Evolutionary conservation across 2,888 invertebrate genomes (phyloP), one percentile per base, ranked within the genome.

Genomic region (Micoletzkya japonica): DNA sequence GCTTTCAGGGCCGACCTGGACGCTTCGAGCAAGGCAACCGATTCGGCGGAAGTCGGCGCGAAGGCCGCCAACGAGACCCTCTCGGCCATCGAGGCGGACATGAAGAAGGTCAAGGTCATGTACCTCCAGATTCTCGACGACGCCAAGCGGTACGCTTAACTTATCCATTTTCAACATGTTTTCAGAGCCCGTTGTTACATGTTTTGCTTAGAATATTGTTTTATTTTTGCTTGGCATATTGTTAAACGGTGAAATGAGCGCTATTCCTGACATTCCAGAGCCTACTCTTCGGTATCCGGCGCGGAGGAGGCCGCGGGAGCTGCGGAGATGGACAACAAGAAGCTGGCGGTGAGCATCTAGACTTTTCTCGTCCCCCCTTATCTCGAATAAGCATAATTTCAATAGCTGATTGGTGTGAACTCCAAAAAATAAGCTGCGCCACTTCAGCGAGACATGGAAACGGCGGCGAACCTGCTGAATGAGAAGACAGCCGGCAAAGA

Each of bases 21-120:
- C n/a, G 68, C 70, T 49, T 76, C 75, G 0, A 64, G 56, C 2
- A 67, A 73, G 24, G 74, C 73, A 44, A 78, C 77, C 7, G 70
- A 44, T 6, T 36, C 70, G 7, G 72, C 75, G 1, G 79, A 77
- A 50, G 74, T n/a, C 26, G 37, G 59, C 70, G 39, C 63, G 0
- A 64, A 63, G 63, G 49, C 28, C 81, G 92, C 94, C 0, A 91
- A 91, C 77, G 90, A 90, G 76, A 93, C 94, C 0, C 90, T 91
- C 58, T 88, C 89, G n/a, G 90, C 91, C 77, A 92, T 95, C 54
- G 80, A 77, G 0, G 90, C 91, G 57, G 87, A 89, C 6, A 87
- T 95, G 72, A 91, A 91, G 69, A 87, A 89, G 0, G 90, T 77
- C 34, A 74, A 77, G 60, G 77, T 77, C 2, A 14, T 34, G 68